A percentile compares a stretch with the other conserved stretches of the same genome.
Evolutionary conservation across 2,797 vertebrate species (phyloP).

Genomic region (Molossus molossus): DNA sequence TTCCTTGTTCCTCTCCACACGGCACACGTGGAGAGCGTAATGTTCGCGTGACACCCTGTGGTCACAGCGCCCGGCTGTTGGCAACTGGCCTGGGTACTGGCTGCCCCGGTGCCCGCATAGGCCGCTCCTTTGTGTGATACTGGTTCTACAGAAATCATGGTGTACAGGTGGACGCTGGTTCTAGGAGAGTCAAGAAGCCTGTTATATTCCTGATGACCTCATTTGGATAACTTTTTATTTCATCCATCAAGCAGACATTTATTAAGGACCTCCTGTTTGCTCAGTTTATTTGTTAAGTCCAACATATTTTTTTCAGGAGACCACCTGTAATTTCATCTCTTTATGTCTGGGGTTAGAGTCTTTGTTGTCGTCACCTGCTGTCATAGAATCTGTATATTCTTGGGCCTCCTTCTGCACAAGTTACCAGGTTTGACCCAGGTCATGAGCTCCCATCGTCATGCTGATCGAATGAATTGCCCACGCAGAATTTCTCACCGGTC

Average conservation of each 20-base stretch:
- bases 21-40: neutral
- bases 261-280: neutral
- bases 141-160: neutral
- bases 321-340: neutral
- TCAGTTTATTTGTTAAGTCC: neutral
- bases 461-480: neutral
- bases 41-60: constrained; percentile 28
- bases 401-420: neutral
- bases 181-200: neutral
- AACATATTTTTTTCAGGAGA: neutral
- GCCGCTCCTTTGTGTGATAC: neutral
- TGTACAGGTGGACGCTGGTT: neutral
- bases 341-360: neutral
- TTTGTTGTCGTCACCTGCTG: neutral
- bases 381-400: neutral
- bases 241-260: neutral
- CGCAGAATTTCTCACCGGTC: neutral
- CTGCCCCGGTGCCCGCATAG: neutral
- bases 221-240: neutral
- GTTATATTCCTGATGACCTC: neutral
- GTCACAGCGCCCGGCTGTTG: constrained; percentile 5
- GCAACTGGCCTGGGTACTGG: neutral
- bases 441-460: neutral
- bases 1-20: neutral
- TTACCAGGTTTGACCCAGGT: neutral